Percentiles rank a stretch among this genome's conserved stretches.
Evolutionary conservation across 2,888 invertebrate genomes (phyloP).

Genomic region (Allophyes oxyacanthae): DNA sequence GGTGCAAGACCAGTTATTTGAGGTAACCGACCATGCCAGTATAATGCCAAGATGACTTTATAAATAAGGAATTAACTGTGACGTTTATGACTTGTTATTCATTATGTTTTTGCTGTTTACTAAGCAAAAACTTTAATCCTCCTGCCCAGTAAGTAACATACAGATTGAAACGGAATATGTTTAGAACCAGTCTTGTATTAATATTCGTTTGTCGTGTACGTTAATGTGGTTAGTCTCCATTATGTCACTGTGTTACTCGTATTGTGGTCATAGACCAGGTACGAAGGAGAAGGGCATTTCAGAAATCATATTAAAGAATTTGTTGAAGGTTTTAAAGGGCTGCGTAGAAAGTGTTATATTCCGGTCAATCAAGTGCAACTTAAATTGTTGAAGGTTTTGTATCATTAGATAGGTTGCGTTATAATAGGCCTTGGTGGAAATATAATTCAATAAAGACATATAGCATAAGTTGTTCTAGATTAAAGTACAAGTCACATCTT

Average conservation of each 20-base stretch:
- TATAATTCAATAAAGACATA: too few species aligned
- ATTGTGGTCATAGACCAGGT: conserved; percentile 25
- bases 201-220: conserved; percentile 24
- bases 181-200: conserved; percentile 44
- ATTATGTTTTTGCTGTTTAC: conserved; percentile 10
- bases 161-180: too few species aligned
- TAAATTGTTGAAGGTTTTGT: too few species aligned
- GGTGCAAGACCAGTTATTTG: too few species aligned
- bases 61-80: conserved; percentile 2
- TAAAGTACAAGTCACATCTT: too few species aligned
- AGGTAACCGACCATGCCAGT: too few species aligned
- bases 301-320: neutral
- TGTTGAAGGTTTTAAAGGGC: too few species aligned
- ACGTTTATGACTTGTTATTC: conserved; percentile 22
- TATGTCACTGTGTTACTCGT: conserved; percentile 43
- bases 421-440: too few species aligned
- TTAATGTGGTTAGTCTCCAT: conserved; percentile 18
- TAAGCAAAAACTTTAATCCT: conserved; percentile 30
- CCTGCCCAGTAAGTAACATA: conserved; percentile 14
- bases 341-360: too few species aligned
- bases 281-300: neutral
- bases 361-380: too few species aligned
- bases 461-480: too few species aligned
- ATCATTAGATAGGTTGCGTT: too few species aligned
- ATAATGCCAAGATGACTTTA: neutral